These are phyloP conservation scores for Erpetoichthys calabaricus DNA, from an alignment of 2,797 vertebrate genomes.

Conservation along the genomic window DNA sequence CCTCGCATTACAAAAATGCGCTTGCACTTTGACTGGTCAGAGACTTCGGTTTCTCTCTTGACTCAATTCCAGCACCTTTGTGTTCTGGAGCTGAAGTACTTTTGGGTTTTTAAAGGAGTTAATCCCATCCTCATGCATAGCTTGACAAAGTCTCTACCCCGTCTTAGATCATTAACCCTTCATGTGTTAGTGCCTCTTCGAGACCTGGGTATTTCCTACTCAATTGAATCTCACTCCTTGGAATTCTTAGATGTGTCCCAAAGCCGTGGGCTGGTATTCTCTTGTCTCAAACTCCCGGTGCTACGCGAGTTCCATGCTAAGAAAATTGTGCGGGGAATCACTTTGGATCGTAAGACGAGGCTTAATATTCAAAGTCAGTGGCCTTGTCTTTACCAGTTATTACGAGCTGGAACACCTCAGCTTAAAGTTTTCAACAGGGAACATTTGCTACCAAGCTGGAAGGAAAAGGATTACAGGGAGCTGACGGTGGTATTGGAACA, in stretches of 20 bases:
- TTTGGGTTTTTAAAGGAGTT: conserved; percentile 69
- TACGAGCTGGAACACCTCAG: conserved; percentile 53
- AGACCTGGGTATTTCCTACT: conserved; percentile 63
- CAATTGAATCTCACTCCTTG: conserved; percentile 53
- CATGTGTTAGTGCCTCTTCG: conserved; percentile 64
- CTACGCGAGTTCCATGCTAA: conserved; percentile 59
- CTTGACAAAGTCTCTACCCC: conserved; percentile 53
- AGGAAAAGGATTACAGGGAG: conserved; percentile 46
- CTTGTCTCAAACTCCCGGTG: conserved; percentile 50
- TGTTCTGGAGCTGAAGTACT: conserved; percentile 66
- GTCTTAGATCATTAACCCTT: conserved; percentile 56
- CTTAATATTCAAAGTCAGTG: conserved; percentile 61
- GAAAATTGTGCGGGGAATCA: conserved; percentile 63
- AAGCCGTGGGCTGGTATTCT: conserved; percentile 62
- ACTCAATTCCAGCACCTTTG: conserved; percentile 55
- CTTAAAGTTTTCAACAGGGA: conserved; percentile 64
- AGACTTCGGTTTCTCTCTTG: conserved; percentile 52
- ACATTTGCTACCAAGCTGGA: conserved; percentile 54
- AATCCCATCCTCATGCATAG: conserved; percentile 50
- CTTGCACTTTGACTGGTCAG: conserved; percentile 66
- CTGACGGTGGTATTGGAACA: conserved; percentile 54
- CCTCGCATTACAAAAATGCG: conserved; percentile 56
- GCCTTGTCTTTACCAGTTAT: conserved; percentile 63
- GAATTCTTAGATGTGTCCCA: conserved; percentile 65
- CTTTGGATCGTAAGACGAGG: conserved; percentile 54